A percentile compares a stretch with the other conserved stretches of the same genome.
Conservation (phyloP, 2,113 vertebrate genomes). For the Ornithorhynchus anatinus region DNA sequence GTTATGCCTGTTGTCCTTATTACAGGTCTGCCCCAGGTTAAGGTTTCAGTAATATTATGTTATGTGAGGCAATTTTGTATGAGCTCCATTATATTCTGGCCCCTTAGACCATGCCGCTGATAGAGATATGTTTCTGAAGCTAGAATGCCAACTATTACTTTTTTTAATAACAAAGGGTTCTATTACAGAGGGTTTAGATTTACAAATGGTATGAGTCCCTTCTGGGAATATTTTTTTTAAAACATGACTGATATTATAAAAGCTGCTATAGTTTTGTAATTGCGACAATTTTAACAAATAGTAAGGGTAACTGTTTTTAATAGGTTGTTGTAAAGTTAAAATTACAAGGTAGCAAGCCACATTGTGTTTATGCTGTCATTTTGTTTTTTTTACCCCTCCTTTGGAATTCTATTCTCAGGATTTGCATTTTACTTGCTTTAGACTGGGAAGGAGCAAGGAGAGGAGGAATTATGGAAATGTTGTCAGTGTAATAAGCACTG, state of each 20-base stretch:
- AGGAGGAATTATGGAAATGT: no score
- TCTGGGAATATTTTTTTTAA: neutral
- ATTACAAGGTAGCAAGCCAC: neutral
- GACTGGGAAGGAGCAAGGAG: no score
- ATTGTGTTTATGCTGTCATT: neutral
- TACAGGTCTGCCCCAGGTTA: conserved; percentile 25
- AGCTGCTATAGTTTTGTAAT: neutral
- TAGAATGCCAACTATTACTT: neutral
- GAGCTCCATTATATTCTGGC: neutral
- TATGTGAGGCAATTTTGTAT: neutral
- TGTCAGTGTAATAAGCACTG: neutral
- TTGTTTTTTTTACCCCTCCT: neutral
- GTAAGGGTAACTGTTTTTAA: neutral
- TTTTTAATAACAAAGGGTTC: neutral
- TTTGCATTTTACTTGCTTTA: no score
- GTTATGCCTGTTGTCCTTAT: neutral
- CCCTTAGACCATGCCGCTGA: neutral
- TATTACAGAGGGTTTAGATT: accelerated
- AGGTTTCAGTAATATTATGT: conserved; percentile 26
- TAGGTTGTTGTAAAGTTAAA: neutral
- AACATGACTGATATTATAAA: neutral
- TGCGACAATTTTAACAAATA: neutral
- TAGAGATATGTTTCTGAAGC: neutral
- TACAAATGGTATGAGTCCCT: accelerated
- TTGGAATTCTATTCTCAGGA: no score